phyloP scores from a whole-genome alignment of 2,113 vertebrate species.

The Polyodon spathula region DNA sequence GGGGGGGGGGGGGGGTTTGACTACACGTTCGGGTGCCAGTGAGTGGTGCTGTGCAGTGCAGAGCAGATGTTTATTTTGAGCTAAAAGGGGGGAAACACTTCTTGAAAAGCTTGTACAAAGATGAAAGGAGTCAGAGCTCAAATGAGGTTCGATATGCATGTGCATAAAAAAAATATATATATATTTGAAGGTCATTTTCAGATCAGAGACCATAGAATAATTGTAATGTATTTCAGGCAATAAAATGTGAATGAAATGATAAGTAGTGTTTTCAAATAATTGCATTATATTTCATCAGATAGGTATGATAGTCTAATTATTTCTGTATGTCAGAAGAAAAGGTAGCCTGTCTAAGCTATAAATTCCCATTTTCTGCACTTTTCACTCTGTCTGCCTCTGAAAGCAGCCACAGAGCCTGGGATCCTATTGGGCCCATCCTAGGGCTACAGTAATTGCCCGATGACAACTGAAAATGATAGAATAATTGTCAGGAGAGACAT shows the following conservation, averaged over 20 bases:
- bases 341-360: conserved; percentile 75
- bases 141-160: conserved; percentile 69
- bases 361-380: conserved; percentile 90
- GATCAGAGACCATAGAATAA: conserved; percentile 49
- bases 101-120: conserved; percentile 72
- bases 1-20: conserved; percentile 52
- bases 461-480: conserved; percentile 99
- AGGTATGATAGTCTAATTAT: conserved; percentile 73
- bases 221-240: conserved; percentile 46
- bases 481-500: conserved; percentile 98
- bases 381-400: conserved; percentile 72
- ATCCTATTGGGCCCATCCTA: conserved; percentile 80
- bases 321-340: conserved; percentile 71
- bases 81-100: conserved; percentile 69
- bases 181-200: conserved; percentile 56
- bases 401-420: conserved; percentile 65
- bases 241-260: conserved; percentile 55
- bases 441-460: conserved; percentile 90
- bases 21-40: conserved; percentile 68
- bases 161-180: conserved; percentile 46
- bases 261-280: conserved; percentile 61
- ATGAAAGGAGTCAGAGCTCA: conserved; percentile 72
- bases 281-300: conserved; percentile 67
- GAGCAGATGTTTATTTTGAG: conserved; percentile 84
- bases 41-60: conserved; percentile 62